A percentile compares a stretch with the other conserved stretches of the same genome.
phyloP scores from a whole-genome alignment of 2,888 invertebrate genomes.

The Mimas tiliae region DNA sequence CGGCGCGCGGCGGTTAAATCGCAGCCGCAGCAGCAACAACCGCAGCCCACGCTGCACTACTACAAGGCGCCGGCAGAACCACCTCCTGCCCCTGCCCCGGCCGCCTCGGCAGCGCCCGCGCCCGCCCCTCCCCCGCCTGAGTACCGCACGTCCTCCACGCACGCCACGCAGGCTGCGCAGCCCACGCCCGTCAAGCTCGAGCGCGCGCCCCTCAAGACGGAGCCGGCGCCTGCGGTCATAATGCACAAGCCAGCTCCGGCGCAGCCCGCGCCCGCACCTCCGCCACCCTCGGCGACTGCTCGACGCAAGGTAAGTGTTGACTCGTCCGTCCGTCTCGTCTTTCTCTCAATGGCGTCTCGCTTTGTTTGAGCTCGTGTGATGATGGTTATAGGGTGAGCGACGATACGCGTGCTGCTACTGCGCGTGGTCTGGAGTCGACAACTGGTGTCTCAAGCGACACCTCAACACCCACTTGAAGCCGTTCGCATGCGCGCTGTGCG shows the following conservation, averaged over 20 bases:
- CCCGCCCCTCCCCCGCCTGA: slow-evolving; percentile 39
- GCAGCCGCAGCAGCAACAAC: slow-evolving; percentile 63
- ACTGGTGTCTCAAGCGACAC: slow-evolving; percentile 96
- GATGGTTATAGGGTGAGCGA: slow-evolving; percentile 83
- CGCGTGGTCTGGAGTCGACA: slow-evolving; percentile 96
- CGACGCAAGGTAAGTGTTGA: slow-evolving; percentile 50
- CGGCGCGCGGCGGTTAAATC: slow-evolving; percentile 87
- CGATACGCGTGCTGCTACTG: slow-evolving; percentile 95
- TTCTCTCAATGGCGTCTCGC: not conserved
- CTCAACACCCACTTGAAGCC: slow-evolving; percentile 97
- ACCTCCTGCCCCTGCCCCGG: slow-evolving; percentile 61
- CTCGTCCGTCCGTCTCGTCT: not conserved
- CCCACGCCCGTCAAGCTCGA: slow-evolving; percentile 64
- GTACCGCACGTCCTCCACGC: slow-evolving; percentile 37
- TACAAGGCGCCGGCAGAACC: slow-evolving; percentile 78
- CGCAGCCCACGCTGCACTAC: slow-evolving; percentile 53
- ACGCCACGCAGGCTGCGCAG: not conserved
- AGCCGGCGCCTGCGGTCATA: slow-evolving; percentile 65
- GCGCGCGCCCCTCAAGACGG: slow-evolving; percentile 68
- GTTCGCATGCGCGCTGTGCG: slow-evolving; percentile 95
- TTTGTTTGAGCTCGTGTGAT: not conserved
- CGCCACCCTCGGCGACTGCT: slow-evolving; percentile 35
- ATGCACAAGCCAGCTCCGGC: slow-evolving; percentile 43
- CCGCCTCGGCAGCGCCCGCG: slow-evolving; percentile 46
- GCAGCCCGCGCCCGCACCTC: slow-evolving; percentile 44